These are phyloP conservation scores for Monochamus alternatus DNA, from an alignment of 2,888 invertebrate genomes.

Conservation along the genomic window DNA sequence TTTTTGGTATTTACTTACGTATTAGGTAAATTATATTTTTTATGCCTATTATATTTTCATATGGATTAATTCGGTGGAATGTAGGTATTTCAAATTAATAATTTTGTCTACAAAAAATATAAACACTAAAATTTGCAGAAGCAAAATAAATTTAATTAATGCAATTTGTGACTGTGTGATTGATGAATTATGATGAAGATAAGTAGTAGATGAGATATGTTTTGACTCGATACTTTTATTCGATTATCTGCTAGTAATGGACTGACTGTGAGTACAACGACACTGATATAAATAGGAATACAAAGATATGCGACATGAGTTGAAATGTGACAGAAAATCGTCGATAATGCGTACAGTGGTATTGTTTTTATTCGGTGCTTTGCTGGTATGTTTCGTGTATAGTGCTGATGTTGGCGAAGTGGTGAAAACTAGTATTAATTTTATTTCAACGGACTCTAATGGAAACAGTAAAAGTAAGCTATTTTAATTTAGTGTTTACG, in stretches of 20 bases:
- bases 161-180: background rate
- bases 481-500: no score
- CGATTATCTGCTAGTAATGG: background rate
- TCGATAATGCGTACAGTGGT: slow-evolving; percentile 26
- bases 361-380: slow-evolving; percentile 4
- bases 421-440: slow-evolving; percentile 2
- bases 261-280: background rate
- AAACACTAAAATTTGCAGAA: no score
- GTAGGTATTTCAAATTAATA: no score
- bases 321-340: slow-evolving; percentile 17
- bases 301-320: slow-evolving; percentile 12
- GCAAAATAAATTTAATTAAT: background rate
- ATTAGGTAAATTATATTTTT: no score
- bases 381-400: slow-evolving; percentile 31
- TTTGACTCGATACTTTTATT: background rate
- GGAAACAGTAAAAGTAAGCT: slow-evolving; percentile 16
- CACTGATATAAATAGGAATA: background rate
- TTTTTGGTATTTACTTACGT: no score
- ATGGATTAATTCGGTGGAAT: no score
- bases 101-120: no score
- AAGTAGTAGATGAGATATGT: background rate
- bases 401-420: slow-evolving; percentile 6
- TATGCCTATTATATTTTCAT: no score
- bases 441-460: background rate
- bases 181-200: background rate